Base-by-base conservation (phyloP, 64 coral and sea anemone species). In the Stichodactyla mertensii region DNA sequence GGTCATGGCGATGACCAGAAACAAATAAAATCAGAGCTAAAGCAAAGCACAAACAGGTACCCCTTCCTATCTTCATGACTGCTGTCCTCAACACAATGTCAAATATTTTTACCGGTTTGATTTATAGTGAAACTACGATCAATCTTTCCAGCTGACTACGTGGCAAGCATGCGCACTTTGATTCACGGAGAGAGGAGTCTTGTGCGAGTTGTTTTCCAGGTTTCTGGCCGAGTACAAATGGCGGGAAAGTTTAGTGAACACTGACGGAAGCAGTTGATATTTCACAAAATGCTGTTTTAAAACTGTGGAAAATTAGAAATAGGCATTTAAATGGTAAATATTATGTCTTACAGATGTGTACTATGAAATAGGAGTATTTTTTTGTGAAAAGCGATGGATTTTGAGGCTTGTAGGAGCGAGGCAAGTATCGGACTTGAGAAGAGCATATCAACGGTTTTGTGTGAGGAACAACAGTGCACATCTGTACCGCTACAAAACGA, bases 341-440 rank as follows among this genome's bases (percentile, higher is more conserved):
- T 20, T 54, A 54, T 74, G 27, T 2, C 6, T 31, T 74, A 31
- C 26, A 27, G 24, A 74, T 74, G 69, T 74, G 8, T 74, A n/a
- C 8, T 26, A 31, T 74, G 11, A 28, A 4, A 36, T 74, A 74
- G 69, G 27, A 31, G 69, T 12, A 45, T 10, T 31, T 6, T 20
- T 28, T 52, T 52, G 13, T 52, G 31, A 19, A 83, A 69, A 36
- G 82, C 67, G 36, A 86, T 90, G 89, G 89, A 86, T 51, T 64
- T 90, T 55, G 83, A 89, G 77, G 67, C 85, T 6, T 85, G 71
- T 64, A 61, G 83, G 55, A 93, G 77, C 64, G 89, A 95, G 87
- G 93, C 89, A 83, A 95, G 93, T 28, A 95, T 95, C 83, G 93
- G 55, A 6, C 82, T 89, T 77, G 89, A 95, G 60, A 83, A 95